Base-by-base conservation (phyloP, 2,888 invertebrate species). In the Thera obeliscata region DNA sequence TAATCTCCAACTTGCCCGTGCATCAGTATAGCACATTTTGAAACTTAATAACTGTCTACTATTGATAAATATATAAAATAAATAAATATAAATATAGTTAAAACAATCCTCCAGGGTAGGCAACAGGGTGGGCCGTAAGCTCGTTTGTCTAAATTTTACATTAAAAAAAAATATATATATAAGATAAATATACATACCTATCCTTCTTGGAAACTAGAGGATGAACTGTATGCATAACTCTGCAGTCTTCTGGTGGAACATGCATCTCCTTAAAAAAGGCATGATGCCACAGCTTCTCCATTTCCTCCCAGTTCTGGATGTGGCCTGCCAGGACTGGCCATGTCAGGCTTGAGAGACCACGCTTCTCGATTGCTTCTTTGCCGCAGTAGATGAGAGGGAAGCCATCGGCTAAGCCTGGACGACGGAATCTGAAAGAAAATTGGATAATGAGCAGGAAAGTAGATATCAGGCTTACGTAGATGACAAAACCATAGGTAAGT, bases 251-350 rank as follows among this genome's bases (percentile, higher is more conserved):
- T 0, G 98, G 97, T 2, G 97, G 96, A 9, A 97, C 96, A 76
- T 96, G 94, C 64, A 98, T 93, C 81, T 96, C 96, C 81, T 96
- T 97, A 93, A 97, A 97, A 89, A 97, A 97, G 36, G 96, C 95
- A 85, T 97, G 96, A 84, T 97, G 97, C 97, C 97, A 97, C 76
- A 98, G 96, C 87, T 97, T 97, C 88, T 98, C 97, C 96, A 98
- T 96, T 80, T 97, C 97, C 76, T 97, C 96, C 97, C 97, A 97
- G 86, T 97, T 95, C 75, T 95, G 95, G 58, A 97, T 95, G 71
- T 96, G 95, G 41, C 97, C 97, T 77, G 96, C 95, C 79, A 96
- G 95, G 62, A 97, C 96, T 0, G 97, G 97, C 91, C 96, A 97
- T 78, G 95, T 96, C 4, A 96, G 90, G 0, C 94, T 89, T 0